These are phyloP conservation scores for Hermatobates lingyangjiaoensis DNA, from an alignment of 1,140 invertebrate genomes.

Conservation along the genomic window DNA sequence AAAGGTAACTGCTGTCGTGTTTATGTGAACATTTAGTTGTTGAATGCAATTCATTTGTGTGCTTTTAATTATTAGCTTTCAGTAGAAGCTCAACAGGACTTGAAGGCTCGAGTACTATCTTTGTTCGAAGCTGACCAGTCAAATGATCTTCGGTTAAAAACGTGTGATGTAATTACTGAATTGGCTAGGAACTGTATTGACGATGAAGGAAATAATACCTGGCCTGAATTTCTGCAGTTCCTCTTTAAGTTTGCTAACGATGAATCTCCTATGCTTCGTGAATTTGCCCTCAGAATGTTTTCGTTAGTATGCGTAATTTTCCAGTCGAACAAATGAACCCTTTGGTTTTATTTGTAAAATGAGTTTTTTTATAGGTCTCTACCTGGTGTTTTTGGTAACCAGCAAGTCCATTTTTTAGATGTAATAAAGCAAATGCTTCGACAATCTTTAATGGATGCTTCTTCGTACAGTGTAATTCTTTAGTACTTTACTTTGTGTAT, in stretches of 20 bases:
- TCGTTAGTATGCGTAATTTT: slow-evolving; percentile 36
- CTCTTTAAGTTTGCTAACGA: slow-evolving; percentile 86
- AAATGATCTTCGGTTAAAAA: slow-evolving; percentile 63
- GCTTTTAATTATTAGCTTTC: slow-evolving; percentile 35
- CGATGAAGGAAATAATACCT: slow-evolving; percentile 88
- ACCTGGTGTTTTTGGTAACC: slow-evolving; percentile 90
- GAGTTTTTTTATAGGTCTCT: slow-evolving; percentile 44
- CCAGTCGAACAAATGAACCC: neutral
- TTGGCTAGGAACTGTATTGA: slow-evolving; percentile 87
- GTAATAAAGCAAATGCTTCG: slow-evolving; percentile 89
- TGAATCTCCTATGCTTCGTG: slow-evolving; percentile 61
- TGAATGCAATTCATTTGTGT: slow-evolving; percentile 4
- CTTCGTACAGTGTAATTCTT: slow-evolving; percentile 38
- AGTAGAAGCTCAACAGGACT: slow-evolving; percentile 55
- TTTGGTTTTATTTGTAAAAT: slow-evolving; percentile 11
- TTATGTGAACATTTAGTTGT: slow-evolving; percentile 5
- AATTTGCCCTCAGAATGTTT: slow-evolving; percentile 86
- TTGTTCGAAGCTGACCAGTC: slow-evolving; percentile 64
- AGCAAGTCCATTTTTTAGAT: slow-evolving; percentile 76
- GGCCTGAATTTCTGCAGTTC: slow-evolving; percentile 93
- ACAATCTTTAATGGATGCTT: slow-evolving; percentile 49
- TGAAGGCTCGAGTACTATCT: slow-evolving; percentile 70
- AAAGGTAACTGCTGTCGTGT: slow-evolving; percentile 28
- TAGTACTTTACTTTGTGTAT: slow-evolving; percentile 1
- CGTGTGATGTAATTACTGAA: slow-evolving; percentile 88